A percentile compares a stretch with the other conserved stretches of the same genome.
phyloP scores from a whole-genome alignment of 2,888 invertebrate species.

The Tenthredo mesomela region DNA sequence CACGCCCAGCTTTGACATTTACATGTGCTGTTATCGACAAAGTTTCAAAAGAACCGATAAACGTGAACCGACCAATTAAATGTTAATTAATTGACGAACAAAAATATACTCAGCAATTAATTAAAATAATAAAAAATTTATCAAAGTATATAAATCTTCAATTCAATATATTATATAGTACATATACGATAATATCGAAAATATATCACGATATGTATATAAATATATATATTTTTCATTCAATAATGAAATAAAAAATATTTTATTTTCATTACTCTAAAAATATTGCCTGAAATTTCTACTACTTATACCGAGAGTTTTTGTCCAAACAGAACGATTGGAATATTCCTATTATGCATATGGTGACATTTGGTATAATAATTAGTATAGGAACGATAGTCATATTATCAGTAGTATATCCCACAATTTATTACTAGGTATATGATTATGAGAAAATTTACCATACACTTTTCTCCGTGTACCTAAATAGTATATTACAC shows the following conservation, averaged over 20 bases:
- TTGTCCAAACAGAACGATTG: too few species aligned
- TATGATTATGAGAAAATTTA: too few species aligned
- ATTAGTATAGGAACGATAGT: too few species aligned
- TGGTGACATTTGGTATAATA: too few species aligned
- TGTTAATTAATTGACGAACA: neutral
- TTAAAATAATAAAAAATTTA: neutral
- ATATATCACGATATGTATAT: neutral
- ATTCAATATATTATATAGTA: too few species aligned
- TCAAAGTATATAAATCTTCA: neutral
- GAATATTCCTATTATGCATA: too few species aligned
- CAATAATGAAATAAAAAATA: neutral
- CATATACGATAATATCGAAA: too few species aligned
- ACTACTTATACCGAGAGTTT: too few species aligned
- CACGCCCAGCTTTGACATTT: constrained; percentile 20
- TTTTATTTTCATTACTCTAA: neutral
- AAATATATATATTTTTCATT: neutral
- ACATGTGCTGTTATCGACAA: constrained; percentile 31
- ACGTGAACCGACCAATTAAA: neutral
- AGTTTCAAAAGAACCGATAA: neutral
- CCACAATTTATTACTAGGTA: too few species aligned
- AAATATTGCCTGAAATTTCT: neutral
- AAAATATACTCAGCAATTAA: neutral
- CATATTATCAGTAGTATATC: too few species aligned
- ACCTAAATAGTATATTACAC: too few species aligned
- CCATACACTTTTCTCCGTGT: too few species aligned